Evolutionary conservation across 2,113 vertebrate genomes (phyloP).

Genomic region (Mustela lutreola): DNA sequence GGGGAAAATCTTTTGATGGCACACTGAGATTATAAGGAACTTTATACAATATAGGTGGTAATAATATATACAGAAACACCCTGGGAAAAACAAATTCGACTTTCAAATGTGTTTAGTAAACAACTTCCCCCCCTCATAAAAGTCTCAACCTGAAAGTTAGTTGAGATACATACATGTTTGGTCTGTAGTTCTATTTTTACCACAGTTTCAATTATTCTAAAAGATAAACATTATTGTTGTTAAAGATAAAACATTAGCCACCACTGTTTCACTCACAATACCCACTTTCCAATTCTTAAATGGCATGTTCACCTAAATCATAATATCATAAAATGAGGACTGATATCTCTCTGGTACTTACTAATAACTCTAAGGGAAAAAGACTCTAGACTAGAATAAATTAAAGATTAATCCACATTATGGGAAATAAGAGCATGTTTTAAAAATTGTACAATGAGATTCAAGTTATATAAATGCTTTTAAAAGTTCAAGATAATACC

Average conservation of each 20-base stretch:
- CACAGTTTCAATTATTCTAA: background rate
- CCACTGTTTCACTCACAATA: background rate
- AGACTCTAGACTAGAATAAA: background rate
- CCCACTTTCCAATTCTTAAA: background rate
- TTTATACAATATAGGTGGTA: background rate
- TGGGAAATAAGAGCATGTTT: slow-evolving; percentile 53
- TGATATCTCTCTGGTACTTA: slow-evolving; percentile 7
- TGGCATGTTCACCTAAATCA: background rate
- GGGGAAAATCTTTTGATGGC: slow-evolving; percentile 14
- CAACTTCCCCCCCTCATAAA: background rate
- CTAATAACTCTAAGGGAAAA: background rate
- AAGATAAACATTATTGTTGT: slow-evolving; percentile 21
- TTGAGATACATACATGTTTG: background rate
- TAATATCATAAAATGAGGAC: slow-evolving; percentile 7
- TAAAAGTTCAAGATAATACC: slow-evolving; percentile 61
- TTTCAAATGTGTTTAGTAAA: background rate
- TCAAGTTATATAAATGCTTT: slow-evolving; percentile 69
- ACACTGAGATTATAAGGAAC: background rate
- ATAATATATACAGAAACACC: background rate
- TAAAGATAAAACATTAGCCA: slow-evolving; percentile 24
- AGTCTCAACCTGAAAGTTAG: background rate
- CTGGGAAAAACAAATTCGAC: background rate
- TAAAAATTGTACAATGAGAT: slow-evolving; percentile 55
- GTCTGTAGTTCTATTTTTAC: slow-evolving; percentile 4
- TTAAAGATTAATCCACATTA: slow-evolving; percentile 47